These are phyloP conservation scores for Drosophila formosana DNA, from an alignment of 2,888 invertebrate species.

Conservation along the genomic window DNA sequence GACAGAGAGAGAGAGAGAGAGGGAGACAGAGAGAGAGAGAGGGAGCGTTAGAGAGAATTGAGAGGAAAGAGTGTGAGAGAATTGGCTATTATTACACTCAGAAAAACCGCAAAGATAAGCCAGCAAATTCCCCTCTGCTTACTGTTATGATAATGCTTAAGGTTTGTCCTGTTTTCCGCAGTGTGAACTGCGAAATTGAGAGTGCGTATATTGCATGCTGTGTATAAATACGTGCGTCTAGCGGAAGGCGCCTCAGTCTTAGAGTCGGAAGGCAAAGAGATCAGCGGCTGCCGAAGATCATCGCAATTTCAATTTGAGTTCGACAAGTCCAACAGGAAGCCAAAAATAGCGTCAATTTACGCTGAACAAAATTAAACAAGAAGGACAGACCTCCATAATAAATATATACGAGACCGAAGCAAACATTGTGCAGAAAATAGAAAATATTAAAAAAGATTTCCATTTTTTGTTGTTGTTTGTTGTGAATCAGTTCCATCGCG, in stretches of 20 bases:
- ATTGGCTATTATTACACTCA: constrained; percentile 21
- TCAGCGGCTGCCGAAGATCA: constrained; percentile 43
- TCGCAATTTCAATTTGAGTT: background rate
- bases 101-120: constrained; percentile 5
- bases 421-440: constrained; percentile 32
- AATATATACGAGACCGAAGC: background rate
- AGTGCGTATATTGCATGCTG: constrained; percentile 50
- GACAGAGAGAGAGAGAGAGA: constrained; percentile 1
- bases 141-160: background rate
- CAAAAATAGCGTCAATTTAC: constrained; percentile 44
- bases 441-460: constrained; percentile 24
- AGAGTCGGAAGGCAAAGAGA: constrained; percentile 46
- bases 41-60: background rate
- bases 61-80: constrained; percentile 4
- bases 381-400: constrained; percentile 18
- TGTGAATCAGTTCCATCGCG: constrained; percentile 4
- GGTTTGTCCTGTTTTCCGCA: constrained; percentile 10
- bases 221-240: constrained; percentile 68
- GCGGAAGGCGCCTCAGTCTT: constrained; percentile 53
- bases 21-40: background rate
- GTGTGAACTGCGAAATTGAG: constrained; percentile 29
- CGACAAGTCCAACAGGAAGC: constrained; percentile 5
- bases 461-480: constrained; percentile 22
- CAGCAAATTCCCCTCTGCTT: background rate
- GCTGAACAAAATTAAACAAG: background rate